Percentiles rank a stretch among this genome's conserved stretches.
phyloP scores from a whole-genome alignment of 2,113 vertebrate species.

The Urocolius indicus region DNA sequence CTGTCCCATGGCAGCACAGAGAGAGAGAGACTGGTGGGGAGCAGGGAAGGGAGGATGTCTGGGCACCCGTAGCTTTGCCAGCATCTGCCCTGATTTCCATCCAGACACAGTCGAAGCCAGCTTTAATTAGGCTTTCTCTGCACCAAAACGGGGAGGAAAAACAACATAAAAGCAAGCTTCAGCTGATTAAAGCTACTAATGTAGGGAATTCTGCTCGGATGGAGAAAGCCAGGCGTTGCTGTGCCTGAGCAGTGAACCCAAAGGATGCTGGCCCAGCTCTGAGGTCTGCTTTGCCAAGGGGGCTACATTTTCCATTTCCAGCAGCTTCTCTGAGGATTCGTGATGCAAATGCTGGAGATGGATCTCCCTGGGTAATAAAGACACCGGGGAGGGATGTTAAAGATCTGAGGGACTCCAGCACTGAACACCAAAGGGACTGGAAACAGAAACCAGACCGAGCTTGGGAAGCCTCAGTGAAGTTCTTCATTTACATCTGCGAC shows the following conservation, averaged over 20 bases:
- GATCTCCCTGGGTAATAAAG: not conserved
- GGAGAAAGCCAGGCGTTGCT: fast-evolving
- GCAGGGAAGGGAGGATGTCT: too few species aligned
- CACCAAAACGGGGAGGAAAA: fast-evolving
- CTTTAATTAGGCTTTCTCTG: not conserved
- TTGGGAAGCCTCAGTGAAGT: not conserved
- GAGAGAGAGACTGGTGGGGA: fast-evolving
- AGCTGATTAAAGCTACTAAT: fast-evolving
- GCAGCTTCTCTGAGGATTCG: not conserved
- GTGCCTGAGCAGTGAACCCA: not conserved
- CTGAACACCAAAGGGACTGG: fast-evolving
- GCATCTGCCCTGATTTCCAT: fast-evolving
- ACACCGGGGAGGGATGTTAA: not conserved
- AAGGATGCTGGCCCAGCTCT: not conserved
- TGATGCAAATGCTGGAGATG: not conserved
- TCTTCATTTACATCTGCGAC: not conserved
- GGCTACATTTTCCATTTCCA: not conserved
- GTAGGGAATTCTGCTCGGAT: fast-evolving
- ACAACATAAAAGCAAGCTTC: fast-evolving
- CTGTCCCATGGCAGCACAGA: not conserved
- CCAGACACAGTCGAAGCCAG: fast-evolving
- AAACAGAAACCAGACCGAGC: not conserved
- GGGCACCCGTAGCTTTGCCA: not conserved
- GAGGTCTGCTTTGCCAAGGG: not conserved
- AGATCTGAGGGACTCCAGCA: fast-evolving